These are phyloP conservation scores for Drosophila sucinea DNA, from an alignment of 1,140 invertebrate species.

Conservation along the genomic window DNA sequence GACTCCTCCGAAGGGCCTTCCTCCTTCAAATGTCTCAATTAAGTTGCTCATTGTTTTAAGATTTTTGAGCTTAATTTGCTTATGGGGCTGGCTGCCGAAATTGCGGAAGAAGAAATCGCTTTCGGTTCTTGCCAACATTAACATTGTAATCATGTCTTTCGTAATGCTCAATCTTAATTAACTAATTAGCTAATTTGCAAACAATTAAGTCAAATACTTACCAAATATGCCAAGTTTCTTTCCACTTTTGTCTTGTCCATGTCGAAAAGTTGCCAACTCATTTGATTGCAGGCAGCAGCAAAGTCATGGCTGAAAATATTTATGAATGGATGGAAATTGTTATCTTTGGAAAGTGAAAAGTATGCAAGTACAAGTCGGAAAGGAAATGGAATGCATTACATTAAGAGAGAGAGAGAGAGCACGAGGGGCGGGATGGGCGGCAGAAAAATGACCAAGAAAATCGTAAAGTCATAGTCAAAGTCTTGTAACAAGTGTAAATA, in stretches of 20 bases:
- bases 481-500: not conserved
- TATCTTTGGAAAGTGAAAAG: constrained; percentile 16
- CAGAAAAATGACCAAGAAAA: not conserved
- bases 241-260: constrained; percentile 2
- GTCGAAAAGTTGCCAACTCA: constrained; percentile 62
- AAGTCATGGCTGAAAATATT: constrained; percentile 18
- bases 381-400: constrained; percentile 3
- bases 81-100: constrained; percentile 61
- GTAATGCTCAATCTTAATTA: constrained; percentile 59
- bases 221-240: constrained; percentile 33
- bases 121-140: constrained; percentile 37
- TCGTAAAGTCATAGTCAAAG: constrained; percentile 1
- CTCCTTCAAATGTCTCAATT: constrained; percentile 65
- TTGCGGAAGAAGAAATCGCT: constrained; percentile 54
- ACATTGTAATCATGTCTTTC: constrained; percentile 56
- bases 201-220: constrained; percentile 59
- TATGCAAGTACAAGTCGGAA: not conserved
- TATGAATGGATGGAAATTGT: constrained; percentile 10
- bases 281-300: constrained; percentile 58
- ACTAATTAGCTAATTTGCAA: constrained; percentile 81
- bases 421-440: too few relatives aligned
- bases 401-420: not conserved
- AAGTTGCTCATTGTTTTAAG: constrained; percentile 76
- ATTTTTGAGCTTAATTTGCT: constrained; percentile 74
- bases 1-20: constrained; percentile 33